These are phyloP conservation scores for Protobothrops mucrosquamatus DNA, from an alignment of 2,113 vertebrate genomes.

Conservation along the genomic window DNA sequence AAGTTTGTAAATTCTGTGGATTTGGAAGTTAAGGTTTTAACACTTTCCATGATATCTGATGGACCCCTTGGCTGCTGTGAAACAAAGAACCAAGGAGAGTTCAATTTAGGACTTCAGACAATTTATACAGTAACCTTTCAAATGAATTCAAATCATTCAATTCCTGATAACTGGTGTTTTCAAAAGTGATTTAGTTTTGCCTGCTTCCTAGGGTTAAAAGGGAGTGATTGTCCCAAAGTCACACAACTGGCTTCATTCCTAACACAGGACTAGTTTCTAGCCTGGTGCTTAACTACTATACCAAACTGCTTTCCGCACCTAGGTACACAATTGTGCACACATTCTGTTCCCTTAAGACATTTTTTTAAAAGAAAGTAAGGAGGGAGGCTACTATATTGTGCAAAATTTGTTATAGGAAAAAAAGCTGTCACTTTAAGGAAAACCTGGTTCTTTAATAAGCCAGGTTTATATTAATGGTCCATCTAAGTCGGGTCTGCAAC, in stretches of 20 bases:
- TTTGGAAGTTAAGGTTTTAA: neutral
- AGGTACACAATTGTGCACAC: neutral
- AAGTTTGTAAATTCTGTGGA: neutral
- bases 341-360: neutral
- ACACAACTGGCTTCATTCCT: neutral
- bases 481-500: neutral
- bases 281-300: neutral
- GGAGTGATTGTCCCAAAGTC: neutral
- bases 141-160: neutral
- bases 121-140: neutral
- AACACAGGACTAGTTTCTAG: neutral
- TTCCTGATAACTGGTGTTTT: neutral
- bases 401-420: neutral
- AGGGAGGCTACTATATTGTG: neutral
- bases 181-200: neutral
- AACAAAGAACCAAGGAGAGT: neutral
- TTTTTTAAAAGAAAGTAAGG: neutral
- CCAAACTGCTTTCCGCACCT: neutral
- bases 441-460: neutral
- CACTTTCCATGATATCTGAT: neutral
- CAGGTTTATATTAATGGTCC: neutral
- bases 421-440: neutral
- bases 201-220: neutral
- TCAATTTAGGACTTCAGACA: neutral
- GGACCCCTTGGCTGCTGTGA: neutral